phyloP scores from a whole-genome alignment of 1,140 invertebrate genomes.

The Anoplolepis gracilipes region DNA sequence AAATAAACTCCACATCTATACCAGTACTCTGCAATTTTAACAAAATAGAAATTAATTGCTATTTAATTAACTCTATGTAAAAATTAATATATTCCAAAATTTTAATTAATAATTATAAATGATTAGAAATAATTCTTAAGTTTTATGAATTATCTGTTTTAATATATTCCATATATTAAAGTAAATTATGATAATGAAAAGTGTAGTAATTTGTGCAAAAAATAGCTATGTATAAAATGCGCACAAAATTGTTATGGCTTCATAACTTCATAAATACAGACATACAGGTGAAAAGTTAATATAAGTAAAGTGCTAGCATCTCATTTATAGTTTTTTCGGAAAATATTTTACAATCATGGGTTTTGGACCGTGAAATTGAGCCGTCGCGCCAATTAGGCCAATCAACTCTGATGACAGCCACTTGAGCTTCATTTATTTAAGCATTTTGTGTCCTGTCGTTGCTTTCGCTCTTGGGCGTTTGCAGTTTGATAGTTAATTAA shows the following conservation, averaged over 20 bases:
- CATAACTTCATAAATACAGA: neutral
- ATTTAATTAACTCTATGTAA: neutral
- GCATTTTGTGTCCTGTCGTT: constrained; percentile 14
- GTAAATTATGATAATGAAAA: neutral
- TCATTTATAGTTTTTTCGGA: neutral
- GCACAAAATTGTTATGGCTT: neutral
- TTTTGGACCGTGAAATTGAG: constrained; percentile 23
- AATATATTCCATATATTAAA: neutral
- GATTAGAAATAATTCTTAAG: neutral
- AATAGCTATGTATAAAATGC: neutral
- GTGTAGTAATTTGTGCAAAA: neutral
- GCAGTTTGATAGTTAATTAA: constrained; percentile 42
- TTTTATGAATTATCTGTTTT: neutral
- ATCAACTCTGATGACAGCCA: constrained; percentile 46
- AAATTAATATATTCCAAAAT: neutral
- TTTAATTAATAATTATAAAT: constrained; percentile 13
- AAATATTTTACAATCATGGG: neutral
- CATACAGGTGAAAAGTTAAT: too few relatives aligned
- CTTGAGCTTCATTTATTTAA: constrained; percentile 52
- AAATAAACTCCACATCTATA: neutral
- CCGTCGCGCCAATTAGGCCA: neutral
- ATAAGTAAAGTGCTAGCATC: neutral
- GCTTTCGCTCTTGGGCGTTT: neutral
- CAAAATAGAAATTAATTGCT: neutral
- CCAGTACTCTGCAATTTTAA: neutral